Conservation (phyloP, 2,797 vertebrate genomes). For the Crocidura indochinensis region DNA sequence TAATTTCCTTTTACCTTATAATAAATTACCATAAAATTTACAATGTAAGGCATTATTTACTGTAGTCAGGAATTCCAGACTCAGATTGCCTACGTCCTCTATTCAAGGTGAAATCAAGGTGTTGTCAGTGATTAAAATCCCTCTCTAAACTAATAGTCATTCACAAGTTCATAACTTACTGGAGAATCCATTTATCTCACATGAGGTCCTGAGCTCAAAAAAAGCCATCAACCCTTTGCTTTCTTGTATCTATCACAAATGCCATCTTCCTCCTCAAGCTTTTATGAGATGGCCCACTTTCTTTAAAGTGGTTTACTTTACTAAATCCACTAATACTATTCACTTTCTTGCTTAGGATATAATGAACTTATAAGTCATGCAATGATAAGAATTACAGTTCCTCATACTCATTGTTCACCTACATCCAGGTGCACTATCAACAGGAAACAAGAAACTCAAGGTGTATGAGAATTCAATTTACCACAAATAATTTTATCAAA, state of each 20-base stretch:
- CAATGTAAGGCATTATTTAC: neutral
- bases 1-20: neutral
- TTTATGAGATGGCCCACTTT: neutral
- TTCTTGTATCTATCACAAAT: neutral
- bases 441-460: neutral
- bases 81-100: neutral
- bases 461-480: neutral
- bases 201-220: neutral
- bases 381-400: neutral
- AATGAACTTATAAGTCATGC: neutral
- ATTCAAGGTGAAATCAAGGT: neutral
- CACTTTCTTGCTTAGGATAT: neutral
- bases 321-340: neutral
- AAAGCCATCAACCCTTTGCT: neutral
- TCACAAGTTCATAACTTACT: neutral
- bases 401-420: neutral
- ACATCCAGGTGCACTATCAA: neutral
- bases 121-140: neutral
- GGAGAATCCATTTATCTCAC: neutral
- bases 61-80: neutral
- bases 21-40: neutral
- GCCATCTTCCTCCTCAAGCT: fast-evolving
- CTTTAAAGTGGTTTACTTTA: neutral
- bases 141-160: neutral
- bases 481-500: neutral